Evolutionary conservation across 64 coral and sea anemone genomes (phyloP).

Genomic region (Anthopleura sola): DNA sequence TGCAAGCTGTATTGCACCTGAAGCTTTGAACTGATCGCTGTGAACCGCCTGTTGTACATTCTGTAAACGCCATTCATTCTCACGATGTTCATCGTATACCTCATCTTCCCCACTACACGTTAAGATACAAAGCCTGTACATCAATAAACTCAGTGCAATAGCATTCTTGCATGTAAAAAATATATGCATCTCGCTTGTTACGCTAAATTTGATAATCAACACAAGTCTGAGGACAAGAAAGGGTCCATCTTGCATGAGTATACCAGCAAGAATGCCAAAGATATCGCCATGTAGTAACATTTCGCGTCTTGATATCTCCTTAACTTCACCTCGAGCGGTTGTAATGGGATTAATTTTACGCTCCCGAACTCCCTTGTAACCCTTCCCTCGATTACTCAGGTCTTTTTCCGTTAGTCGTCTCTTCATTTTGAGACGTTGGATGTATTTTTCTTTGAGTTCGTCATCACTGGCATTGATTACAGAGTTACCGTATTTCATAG

Average conservation of each 20-base stretch:
- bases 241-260: slow-evolving; percentile 98
- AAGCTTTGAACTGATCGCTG: slow-evolving; percentile 75
- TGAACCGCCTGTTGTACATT: slow-evolving; percentile 92
- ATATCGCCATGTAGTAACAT: slow-evolving; percentile 95
- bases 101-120: slow-evolving; percentile 95
- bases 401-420: slow-evolving; percentile 75
- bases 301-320: slow-evolving; percentile 83
- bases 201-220: slow-evolving; percentile 65
- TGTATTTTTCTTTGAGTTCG: slow-evolving; percentile 91
- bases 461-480: slow-evolving; percentile 15
- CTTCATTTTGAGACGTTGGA: slow-evolving; percentile 74
- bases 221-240: slow-evolving; percentile 89
- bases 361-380: slow-evolving; percentile 82
- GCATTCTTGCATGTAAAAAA: slow-evolving; percentile 99
- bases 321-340: slow-evolving; percentile 71
- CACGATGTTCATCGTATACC: slow-evolving; percentile 46
- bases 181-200: slow-evolving; percentile 97
- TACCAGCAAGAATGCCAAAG: slow-evolving; percentile 93
- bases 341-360: slow-evolving; percentile 86
- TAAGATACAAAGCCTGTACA: slow-evolving; percentile 94
- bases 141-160: slow-evolving; percentile 82
- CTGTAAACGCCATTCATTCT: slow-evolving; percentile 65
- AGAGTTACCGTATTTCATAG: not conserved
- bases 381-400: slow-evolving; percentile 61
- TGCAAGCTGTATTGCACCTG: slow-evolving; percentile 82